Evolutionary conservation across 37 sponge, comb jelly and placozoan genomes (phyloP).

Genomic region (Haliclona indistincta): DNA sequence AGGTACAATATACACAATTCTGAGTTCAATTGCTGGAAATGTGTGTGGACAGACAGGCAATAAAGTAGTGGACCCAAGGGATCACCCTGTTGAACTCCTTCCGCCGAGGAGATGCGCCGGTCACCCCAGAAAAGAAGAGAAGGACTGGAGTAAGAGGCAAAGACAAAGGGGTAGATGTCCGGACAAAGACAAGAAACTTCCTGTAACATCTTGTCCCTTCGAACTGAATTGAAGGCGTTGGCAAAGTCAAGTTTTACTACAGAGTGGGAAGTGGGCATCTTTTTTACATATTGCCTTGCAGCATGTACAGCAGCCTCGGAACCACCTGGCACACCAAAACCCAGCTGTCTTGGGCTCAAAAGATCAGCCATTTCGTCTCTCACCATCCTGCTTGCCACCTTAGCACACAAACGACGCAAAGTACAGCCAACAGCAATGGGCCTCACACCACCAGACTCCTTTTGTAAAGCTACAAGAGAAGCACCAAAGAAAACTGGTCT

Average conservation of each 20-base stretch:
- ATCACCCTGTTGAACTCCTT: slow-evolving; percentile 32
- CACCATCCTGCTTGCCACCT: too few species aligned
- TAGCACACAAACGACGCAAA: slow-evolving; percentile 33
- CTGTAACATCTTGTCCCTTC: slow-evolving; percentile 20
- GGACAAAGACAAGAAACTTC: slow-evolving; percentile 5
- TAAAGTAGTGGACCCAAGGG: slow-evolving; percentile 33
- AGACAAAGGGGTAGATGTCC: slow-evolving; percentile 8
- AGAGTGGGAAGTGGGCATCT: neutral
- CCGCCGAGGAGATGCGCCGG: slow-evolving; percentile 9
- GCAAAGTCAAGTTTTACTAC: slow-evolving; percentile 16
- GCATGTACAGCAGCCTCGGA: slow-evolving; percentile 35
- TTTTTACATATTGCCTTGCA: slow-evolving; percentile 7
- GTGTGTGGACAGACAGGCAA: slow-evolving; percentile 18
- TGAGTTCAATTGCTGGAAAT: slow-evolving; percentile 3
- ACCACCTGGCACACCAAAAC: slow-evolving; percentile 3
- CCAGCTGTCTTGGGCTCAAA: too few species aligned
- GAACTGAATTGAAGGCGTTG: slow-evolving; percentile 13
- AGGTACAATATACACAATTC: slow-evolving; percentile 23
- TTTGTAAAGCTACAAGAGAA: slow-evolving; percentile 17
- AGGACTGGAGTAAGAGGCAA: too few species aligned
- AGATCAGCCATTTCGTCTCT: too few species aligned
- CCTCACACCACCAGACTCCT: slow-evolving; percentile 34
- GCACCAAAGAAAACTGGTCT: slow-evolving; percentile 45
- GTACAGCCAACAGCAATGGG: slow-evolving; percentile 50
- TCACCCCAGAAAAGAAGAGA: too few species aligned